A percentile compares a stretch with the other conserved stretches of the same genome.
These are phyloP conservation scores for Cirrhinus mrigala DNA, from an alignment of 2,797 vertebrate species.

Conservation along the genomic window DNA sequence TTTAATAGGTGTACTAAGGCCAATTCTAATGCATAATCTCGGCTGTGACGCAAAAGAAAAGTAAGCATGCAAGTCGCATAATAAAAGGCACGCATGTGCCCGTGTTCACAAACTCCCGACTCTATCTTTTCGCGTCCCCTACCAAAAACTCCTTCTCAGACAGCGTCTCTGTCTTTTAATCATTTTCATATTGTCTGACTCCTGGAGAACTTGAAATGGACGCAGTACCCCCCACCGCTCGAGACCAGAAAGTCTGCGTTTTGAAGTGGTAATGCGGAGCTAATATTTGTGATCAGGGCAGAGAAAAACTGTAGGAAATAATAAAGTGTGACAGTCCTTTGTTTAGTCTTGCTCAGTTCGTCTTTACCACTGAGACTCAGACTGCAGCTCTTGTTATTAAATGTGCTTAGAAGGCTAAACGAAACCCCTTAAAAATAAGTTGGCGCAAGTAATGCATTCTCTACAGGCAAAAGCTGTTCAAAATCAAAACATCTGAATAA, in stretches of 20 bases:
- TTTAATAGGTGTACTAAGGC: slow-evolving; percentile 24
- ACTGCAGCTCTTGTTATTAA: slow-evolving; percentile 32
- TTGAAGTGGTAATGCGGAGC: slow-evolving; percentile 78
- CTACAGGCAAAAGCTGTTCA: neutral
- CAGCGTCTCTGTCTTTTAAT: slow-evolving; percentile 49
- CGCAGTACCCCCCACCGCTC: slow-evolving; percentile 63
- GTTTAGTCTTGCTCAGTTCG: slow-evolving; percentile 69
- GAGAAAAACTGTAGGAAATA: slow-evolving; percentile 70
- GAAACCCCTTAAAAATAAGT: slow-evolving; percentile 30
- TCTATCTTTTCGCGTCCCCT: neutral
- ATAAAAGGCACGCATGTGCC: neutral
- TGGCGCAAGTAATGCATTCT: slow-evolving; percentile 5
- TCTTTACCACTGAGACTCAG: slow-evolving; percentile 59
- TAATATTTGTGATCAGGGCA: slow-evolving; percentile 76
- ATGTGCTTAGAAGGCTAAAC: slow-evolving; percentile 24
- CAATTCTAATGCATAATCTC: slow-evolving; percentile 2
- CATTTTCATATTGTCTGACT: slow-evolving; percentile 64
- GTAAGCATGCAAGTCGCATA: neutral
- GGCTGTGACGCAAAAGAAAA: neutral
- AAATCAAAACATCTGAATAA: slow-evolving; percentile 11
- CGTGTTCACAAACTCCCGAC: neutral
- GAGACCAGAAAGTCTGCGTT: slow-evolving; percentile 70
- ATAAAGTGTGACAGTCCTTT: slow-evolving; percentile 73
- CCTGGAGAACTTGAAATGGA: slow-evolving; percentile 65
- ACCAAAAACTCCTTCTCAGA: slow-evolving; percentile 13